Conservation (phyloP, 2,797 vertebrate genomes). For the Gastrophryne carolinensis region DNA sequence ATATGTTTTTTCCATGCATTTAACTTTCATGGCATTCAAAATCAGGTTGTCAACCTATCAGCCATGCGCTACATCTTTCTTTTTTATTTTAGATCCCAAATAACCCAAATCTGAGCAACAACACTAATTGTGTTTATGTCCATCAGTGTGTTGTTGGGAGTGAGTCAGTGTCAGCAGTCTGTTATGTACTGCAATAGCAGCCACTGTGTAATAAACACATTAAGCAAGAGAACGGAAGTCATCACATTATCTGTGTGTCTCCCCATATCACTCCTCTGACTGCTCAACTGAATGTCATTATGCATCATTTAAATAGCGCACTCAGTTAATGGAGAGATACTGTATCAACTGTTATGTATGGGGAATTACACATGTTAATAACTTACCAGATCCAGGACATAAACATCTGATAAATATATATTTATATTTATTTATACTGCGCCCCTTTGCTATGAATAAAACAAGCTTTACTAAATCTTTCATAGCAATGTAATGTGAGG, state of each 20-base stretch:
- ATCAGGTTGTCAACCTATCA: too few species aligned
- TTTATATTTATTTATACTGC: too few species aligned
- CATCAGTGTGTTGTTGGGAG: too few species aligned
- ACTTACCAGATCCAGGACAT: constrained; percentile 4
- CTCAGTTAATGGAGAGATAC: constrained; percentile 42
- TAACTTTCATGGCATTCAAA: too few species aligned
- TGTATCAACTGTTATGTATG: constrained; percentile 35
- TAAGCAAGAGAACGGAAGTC: constrained; percentile 17
- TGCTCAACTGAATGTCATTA: constrained; percentile 9
- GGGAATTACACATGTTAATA: constrained; percentile 36
- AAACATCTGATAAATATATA: neutral
- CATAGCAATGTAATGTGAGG: neutral
- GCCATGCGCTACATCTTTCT: too few species aligned
- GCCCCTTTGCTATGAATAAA: neutral
- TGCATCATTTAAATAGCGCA: constrained; percentile 20
- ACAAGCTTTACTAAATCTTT: neutral
- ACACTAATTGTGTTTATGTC: too few species aligned
- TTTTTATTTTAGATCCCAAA: too few species aligned
- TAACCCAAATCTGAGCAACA: too few species aligned
- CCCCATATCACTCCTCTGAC: constrained; percentile 15
- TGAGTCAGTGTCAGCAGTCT: too few species aligned
- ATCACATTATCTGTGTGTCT: constrained; percentile 13
- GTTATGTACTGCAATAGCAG: neutral
- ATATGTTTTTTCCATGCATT: too few species aligned
- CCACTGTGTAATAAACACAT: neutral